These are phyloP conservation scores for Conus ventricosus DNA, from an alignment of 1,140 invertebrate species.

Conservation along the genomic window DNA sequence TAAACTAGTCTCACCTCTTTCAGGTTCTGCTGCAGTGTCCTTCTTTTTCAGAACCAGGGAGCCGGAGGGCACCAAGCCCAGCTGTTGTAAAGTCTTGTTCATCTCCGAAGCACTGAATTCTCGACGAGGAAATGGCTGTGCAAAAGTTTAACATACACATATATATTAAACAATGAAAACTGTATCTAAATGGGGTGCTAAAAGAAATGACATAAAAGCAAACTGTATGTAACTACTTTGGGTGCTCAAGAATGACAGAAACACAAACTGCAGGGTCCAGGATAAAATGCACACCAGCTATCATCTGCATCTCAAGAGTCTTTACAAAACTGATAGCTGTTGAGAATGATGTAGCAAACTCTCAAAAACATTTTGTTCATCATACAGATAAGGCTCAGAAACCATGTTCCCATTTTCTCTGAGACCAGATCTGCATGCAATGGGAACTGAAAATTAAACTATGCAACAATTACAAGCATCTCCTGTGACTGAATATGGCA, in stretches of 20 bases:
- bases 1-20: background rate
- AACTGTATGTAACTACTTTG: background rate
- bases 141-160: constrained; percentile 13
- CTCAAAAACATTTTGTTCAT: too few species aligned
- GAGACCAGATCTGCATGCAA: too few species aligned
- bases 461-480: too few species aligned
- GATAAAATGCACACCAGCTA: too few species aligned
- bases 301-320: too few species aligned
- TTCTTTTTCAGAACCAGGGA: constrained; percentile 69
- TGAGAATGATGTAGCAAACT: too few species aligned
- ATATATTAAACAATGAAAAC: background rate
- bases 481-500: too few species aligned
- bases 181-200: background rate
- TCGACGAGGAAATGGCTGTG: constrained; percentile 70
- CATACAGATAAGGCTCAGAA: too few species aligned
- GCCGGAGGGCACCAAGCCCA: constrained; percentile 65
- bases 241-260: background rate
- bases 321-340: too few species aligned
- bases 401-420: too few species aligned
- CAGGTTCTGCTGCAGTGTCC: constrained; percentile 25
- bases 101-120: constrained; percentile 63
- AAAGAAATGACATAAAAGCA: background rate
- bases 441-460: too few species aligned
- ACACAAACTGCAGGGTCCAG: too few species aligned
- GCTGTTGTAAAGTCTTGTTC: constrained; percentile 53